These are phyloP conservation scores for Metacarcinus magister DNA, from an alignment of 2,888 invertebrate species.

Conservation along the genomic window DNA sequence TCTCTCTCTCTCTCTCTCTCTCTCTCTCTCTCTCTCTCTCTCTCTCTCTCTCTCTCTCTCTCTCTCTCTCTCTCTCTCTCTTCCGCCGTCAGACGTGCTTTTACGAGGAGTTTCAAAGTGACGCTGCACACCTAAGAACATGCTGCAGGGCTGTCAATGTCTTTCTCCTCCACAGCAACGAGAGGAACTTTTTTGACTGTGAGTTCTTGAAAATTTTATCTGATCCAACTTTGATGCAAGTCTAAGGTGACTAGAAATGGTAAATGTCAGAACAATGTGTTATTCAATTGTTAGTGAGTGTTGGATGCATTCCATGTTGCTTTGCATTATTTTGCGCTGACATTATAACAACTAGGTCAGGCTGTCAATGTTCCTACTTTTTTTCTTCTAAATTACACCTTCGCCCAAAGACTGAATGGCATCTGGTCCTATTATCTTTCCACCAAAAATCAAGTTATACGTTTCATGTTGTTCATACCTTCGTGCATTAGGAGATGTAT, in stretches of 20 bases:
- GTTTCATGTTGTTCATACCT: no score
- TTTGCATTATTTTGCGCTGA: not conserved
- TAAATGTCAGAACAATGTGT: not conserved
- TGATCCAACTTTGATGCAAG: not conserved
- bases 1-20: constrained; percentile 53
- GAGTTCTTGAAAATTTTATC: not conserved
- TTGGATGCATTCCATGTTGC: not conserved
- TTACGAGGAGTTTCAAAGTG: no score
- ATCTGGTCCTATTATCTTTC: no score
- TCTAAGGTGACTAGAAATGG: not conserved
- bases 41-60: constrained; percentile 54
- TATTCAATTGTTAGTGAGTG: not conserved
- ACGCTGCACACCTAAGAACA: no score
- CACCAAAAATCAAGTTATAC: no score
- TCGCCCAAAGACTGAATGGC: no score
- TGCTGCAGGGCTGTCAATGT: no score
- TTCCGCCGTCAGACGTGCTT: no score
- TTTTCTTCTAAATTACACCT: not conserved
- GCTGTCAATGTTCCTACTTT: not conserved
- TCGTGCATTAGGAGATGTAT: no score
- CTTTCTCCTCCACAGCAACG: not conserved
- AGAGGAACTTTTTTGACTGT: not conserved
- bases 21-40: constrained; percentile 53
- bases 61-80: constrained; percentile 53
- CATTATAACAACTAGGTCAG: not conserved